Percentiles rank a stretch among this genome's conserved stretches.
Conservation (phyloP, 2,888 invertebrate species). For the Galerucella calmariensis region DNA sequence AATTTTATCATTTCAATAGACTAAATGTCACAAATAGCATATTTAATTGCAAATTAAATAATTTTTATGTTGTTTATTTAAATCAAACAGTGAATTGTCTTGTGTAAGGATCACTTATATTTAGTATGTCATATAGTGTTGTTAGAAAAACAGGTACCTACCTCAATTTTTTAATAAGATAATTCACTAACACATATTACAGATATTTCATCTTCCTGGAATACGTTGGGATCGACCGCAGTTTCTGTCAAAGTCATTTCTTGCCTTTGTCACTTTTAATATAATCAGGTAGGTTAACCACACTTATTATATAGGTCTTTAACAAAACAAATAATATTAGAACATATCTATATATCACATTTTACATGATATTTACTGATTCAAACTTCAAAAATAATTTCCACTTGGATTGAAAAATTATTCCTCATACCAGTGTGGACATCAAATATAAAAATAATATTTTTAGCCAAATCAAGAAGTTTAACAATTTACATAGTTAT, state of each 20-base stretch:
- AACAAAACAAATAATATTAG: too few relatives aligned
- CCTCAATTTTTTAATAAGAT: too few relatives aligned
- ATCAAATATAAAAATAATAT: background rate
- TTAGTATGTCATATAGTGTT: background rate
- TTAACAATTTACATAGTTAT: background rate
- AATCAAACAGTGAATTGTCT: background rate
- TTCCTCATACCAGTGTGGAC: too few relatives aligned
- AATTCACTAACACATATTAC: slow-evolving; percentile 52
- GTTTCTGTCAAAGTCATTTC: slow-evolving; percentile 90
- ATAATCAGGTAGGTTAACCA: slow-evolving; percentile 67
- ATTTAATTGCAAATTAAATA: slow-evolving; percentile 6
- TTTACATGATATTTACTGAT: too few relatives aligned
- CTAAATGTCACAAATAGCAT: background rate
- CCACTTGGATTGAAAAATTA: too few relatives aligned
- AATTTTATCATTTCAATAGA: slow-evolving; percentile 4
- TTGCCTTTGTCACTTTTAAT: slow-evolving; percentile 91
- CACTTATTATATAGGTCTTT: too few relatives aligned
- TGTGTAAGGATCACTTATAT: background rate
- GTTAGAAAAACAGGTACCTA: background rate
- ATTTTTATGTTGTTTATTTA: background rate
- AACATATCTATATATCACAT: too few relatives aligned
- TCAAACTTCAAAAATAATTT: too few relatives aligned
- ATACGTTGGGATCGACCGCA: slow-evolving; percentile 89
- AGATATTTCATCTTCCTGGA: slow-evolving; percentile 91
- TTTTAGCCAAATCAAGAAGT: background rate